Evolutionary conservation across 1,140 invertebrate species (phyloP), one percentile per base, ranked within the genome.

Genomic region (Cataglyphis hispanica): DNA sequence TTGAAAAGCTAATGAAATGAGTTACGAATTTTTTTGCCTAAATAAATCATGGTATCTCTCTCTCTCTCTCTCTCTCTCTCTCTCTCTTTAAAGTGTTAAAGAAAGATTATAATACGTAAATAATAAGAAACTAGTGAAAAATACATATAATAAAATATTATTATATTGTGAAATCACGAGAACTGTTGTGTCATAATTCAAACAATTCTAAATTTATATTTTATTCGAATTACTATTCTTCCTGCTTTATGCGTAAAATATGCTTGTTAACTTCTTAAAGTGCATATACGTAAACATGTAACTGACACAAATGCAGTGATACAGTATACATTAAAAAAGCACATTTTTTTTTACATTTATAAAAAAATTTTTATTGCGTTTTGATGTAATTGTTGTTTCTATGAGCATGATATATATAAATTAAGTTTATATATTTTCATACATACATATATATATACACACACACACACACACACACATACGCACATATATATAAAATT

Each of bases 221-320:
- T 66, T 84, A 34, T 64, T 80, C 80, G 70, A 61, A 69, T 89
- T 78, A 76, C 83, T 89, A 64, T 87, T 87, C 85, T 87, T 88
- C 87, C 75, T 87, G 75, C 58, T 66, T 86, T 76, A 84, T 72
- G 76, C 31, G 40, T 87, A 66, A 74, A 87, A 63, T 72, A 56
- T 77, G 63, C 63, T 78, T 81, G 66, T 87, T 87, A 72, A 83
- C 83, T 85, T 78, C 37, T 76, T 50, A 50, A 84, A 75, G n/a
- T 64, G 58, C 69, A 64, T 85, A 75, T 87, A 86, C 78, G 77
- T 89, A 81, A 77, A 81, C 60, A 76, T 90, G 83, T 84, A 72
- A 75, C 58, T 76, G 13, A 53, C 13, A 60, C 78, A 84, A 22
- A 66, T 77, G 22, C 61, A 75, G 80, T 89, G 78, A 87, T 90